Base-by-base conservation (phyloP, 2,797 vertebrate genomes). In the Chelon auratus region DNA sequence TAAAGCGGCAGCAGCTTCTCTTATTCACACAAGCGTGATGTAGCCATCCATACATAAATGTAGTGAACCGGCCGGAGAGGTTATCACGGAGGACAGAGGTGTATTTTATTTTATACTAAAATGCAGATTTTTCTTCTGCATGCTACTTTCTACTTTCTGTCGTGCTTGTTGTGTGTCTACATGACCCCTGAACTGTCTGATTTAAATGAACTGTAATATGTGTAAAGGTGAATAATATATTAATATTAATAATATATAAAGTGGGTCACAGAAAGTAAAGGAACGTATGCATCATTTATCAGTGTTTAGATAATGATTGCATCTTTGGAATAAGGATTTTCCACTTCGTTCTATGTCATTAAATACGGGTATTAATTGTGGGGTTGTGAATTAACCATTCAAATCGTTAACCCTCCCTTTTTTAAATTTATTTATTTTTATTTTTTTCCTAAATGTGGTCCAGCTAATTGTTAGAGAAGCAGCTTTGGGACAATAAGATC, bases 181-280 rank as follows among this genome's bases (percentile, higher is more conserved):
- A 37, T 73, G 40, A 75, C 45, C 48, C 11, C 40, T 33, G 33
- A 55, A 42, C 18, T n/a, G 22, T 10, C 47, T 36, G 9, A 71
- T 58, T 56, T 45, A 55, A 59, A 59, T 66, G 2, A 63, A 74
- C 12, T 26, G 36, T 43, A 48, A 60, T n/a, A 2, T 58, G 14
- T 62, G 39, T 42, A 24, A 65, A 76, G 65, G 42, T 39, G 50
- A 26, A 22, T 11, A 30, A 15, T 61, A 36, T 55, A 68, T 33
- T 7, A 26, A 36, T 55, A 68, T 33, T 33, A 26, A 22, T 11
- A 30, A 15, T 61, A 24, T 55, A 68, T 33, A 6, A 33, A 33
- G 30, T 33, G 4, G 30, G 30, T 33, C 30, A 33, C 30, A 33
- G 30, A 33, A 33, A 33, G 30, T 33, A 33, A 33, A 26, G 30